These are phyloP conservation scores for Orgyia antiqua DNA, from an alignment of 2,888 invertebrate species.

Conservation along the genomic window DNA sequence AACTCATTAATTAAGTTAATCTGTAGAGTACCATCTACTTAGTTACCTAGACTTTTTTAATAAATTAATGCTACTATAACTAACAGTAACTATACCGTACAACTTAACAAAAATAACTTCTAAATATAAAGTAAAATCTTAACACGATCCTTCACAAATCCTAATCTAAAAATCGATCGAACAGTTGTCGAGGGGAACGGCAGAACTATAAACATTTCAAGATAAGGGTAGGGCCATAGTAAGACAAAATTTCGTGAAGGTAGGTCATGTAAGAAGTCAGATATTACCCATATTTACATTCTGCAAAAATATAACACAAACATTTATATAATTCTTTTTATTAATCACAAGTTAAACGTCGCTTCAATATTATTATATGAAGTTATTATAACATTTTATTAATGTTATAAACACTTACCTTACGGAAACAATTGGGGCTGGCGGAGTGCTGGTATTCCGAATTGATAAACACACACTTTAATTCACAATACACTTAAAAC, in stretches of 20 bases:
- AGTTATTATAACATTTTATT: slow-evolving; percentile 30
- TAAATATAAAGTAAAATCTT: no score
- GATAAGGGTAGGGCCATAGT: background rate
- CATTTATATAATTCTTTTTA: no score
- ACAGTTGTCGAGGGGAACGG: background rate
- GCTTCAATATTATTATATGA: slow-evolving; percentile 22
- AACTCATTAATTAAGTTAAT: no score
- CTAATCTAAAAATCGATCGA: background rate
- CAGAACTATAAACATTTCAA: slow-evolving; percentile 1
- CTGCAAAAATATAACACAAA: slow-evolving; percentile 10
- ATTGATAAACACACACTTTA: slow-evolving; percentile 45
- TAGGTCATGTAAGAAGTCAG: slow-evolving; percentile 20
- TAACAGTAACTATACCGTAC: no score
- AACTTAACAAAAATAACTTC: no score
- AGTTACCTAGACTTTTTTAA: no score
- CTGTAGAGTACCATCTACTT: no score
- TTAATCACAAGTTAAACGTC: slow-evolving; percentile 14
- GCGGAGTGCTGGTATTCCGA: slow-evolving; percentile 47
- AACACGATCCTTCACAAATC: no score
- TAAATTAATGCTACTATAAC: no score
- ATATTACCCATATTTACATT: slow-evolving; percentile 3
- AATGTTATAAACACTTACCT: slow-evolving; percentile 62
- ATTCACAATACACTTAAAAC: slow-evolving; percentile 34
- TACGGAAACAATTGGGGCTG: slow-evolving; percentile 46
- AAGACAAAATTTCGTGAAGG: slow-evolving; percentile 16